These are phyloP conservation scores for Grus americana DNA, from an alignment of 2,113 vertebrate genomes.

Conservation along the genomic window DNA sequence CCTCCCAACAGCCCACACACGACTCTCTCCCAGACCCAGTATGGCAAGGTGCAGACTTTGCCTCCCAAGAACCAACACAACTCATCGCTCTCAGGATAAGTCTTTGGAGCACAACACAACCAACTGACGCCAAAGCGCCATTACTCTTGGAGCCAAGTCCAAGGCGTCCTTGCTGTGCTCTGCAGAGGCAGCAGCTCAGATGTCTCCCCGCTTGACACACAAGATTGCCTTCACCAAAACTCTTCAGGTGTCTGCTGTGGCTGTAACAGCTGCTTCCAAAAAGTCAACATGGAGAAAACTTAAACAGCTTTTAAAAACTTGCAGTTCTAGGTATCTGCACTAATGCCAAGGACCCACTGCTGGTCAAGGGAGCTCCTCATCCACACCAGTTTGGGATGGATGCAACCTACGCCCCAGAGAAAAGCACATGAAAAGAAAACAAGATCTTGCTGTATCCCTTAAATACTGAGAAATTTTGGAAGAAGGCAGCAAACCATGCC, in stretches of 20 bases:
- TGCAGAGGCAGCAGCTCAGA: not conserved
- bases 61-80: not conserved
- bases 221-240: not conserved
- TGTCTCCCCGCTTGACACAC: not conserved
- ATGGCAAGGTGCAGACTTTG: not conserved
- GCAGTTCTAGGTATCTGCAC: not conserved
- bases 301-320: not conserved
- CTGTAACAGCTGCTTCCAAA: not conserved
- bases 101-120: not conserved
- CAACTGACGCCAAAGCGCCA: not conserved
- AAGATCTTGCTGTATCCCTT: not conserved
- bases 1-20: not conserved
- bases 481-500: not conserved
- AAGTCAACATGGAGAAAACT: not conserved
- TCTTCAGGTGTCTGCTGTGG: too few relatives aligned
- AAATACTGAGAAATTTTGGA: not conserved
- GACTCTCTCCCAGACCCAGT: rapidly evolving
- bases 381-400: not conserved
- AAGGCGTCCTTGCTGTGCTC: not conserved
- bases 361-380: not conserved
- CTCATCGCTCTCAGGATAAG: not conserved
- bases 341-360: not conserved
- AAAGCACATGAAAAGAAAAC: not conserved
- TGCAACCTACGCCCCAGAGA: not conserved
- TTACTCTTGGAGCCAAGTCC: not conserved